Conservation (phyloP, 2,113 vertebrate genomes). For the Neolamprologus fasciatus region DNA sequence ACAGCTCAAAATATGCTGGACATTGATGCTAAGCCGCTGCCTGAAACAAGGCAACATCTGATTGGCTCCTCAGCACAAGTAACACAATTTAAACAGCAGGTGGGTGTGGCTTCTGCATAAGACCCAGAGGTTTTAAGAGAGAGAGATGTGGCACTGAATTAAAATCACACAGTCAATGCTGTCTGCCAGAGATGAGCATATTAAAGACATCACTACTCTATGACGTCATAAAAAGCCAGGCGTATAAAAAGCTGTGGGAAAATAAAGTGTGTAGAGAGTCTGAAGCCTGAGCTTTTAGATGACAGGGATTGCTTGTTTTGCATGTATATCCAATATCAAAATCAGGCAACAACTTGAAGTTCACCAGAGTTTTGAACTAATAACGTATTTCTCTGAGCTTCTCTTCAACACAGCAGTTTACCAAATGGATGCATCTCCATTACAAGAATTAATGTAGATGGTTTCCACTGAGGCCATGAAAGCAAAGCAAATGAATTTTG, state of each 20-base stretch:
- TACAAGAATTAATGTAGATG: background rate
- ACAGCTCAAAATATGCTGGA: background rate
- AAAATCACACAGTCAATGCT: background rate
- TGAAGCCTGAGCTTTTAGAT: background rate
- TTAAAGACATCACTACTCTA: background rate
- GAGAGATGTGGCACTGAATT: background rate
- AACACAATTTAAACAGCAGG: background rate
- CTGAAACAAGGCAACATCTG: background rate
- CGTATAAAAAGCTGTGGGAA: background rate
- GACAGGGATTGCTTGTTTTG: background rate
- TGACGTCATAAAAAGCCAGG: accelerated
- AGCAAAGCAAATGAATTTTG: background rate
- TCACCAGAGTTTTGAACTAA: background rate
- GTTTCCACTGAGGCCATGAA: background rate
- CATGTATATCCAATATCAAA: background rate
- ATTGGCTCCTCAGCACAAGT: background rate
- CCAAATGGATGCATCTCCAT: background rate
- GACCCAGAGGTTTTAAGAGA: background rate
- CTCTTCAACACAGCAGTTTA: background rate
- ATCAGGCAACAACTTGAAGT: background rate
- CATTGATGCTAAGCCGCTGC: background rate
- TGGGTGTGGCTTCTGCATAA: background rate
- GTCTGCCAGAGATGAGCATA: background rate
- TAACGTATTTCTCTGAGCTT: background rate
- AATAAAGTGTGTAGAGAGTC: background rate